Conservation (phyloP, 2,797 vertebrate species). For the Lepilemur ruficaudatus region DNA sequence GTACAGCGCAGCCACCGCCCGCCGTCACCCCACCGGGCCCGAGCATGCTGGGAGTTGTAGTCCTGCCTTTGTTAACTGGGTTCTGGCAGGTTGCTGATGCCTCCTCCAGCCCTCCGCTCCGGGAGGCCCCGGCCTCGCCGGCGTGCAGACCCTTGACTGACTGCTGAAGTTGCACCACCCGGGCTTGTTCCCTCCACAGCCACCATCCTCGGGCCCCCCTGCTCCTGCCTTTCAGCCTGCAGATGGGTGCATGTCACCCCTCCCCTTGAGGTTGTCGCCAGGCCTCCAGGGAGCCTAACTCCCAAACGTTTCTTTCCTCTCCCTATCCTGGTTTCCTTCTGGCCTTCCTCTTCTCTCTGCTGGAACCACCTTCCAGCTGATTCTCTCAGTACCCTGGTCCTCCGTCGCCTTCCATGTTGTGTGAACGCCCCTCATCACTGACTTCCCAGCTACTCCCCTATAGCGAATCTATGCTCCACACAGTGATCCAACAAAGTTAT, state of each 20-base stretch:
- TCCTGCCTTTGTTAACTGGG: constrained; percentile 81
- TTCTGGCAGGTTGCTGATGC: constrained; percentile 60
- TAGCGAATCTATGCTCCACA: neutral
- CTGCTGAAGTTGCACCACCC: neutral
- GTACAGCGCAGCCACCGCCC: constrained; percentile 64
- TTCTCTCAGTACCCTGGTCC: neutral
- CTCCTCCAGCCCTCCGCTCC: neutral
- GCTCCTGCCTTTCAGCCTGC: constrained; percentile 8
- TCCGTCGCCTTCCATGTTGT: neutral
- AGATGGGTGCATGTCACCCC: neutral
- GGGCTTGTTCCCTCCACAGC: neutral
- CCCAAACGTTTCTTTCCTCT: neutral
- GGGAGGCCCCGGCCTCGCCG: neutral
- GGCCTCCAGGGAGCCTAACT: neutral
- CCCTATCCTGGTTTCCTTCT: neutral
- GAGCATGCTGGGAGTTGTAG: constrained; percentile 84
- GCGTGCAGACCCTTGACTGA: neutral
- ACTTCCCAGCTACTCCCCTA: too few species aligned
- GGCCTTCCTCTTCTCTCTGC: neutral
- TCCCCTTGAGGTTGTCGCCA: neutral
- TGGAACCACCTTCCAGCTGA: neutral
- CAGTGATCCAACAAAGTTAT: neutral
- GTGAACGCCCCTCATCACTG: neutral
- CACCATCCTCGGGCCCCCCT: neutral
- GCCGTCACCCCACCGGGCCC: constrained; percentile 54